Evolutionary conservation across 2,797 vertebrate species (phyloP).

Genomic region (Balearica regulorum): DNA sequence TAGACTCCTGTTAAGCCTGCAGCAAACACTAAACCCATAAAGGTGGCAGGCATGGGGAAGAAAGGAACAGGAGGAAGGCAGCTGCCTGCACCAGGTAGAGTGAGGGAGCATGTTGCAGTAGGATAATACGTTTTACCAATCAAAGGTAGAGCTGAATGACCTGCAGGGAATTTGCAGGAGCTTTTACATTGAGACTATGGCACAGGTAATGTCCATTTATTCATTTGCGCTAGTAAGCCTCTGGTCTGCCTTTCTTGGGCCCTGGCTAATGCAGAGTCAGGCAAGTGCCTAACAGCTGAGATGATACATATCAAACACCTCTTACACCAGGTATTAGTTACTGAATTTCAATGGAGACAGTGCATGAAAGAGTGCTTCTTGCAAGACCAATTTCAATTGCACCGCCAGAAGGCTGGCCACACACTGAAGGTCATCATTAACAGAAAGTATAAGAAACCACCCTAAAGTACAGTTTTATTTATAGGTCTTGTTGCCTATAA

Average conservation of each 20-base stretch:
- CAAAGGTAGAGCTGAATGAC: neutral
- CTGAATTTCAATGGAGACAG: neutral
- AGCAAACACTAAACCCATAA: neutral
- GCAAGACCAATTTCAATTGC: neutral
- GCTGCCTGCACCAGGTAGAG: neutral
- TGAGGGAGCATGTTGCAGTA: neutral
- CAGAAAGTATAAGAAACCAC: neutral
- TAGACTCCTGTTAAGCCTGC: neutral
- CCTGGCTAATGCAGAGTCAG: neutral
- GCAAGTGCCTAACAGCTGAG: neutral
- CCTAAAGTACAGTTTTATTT: neutral
- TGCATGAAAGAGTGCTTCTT: neutral
- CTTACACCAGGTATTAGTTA: neutral
- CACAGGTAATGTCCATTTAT: neutral
- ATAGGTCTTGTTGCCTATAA: neutral
- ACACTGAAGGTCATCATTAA: neutral
- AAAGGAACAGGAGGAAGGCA: neutral
- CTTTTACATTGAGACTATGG: neutral
- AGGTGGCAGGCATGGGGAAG: neutral
- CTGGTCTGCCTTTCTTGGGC: neutral
- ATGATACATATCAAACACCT: neutral
- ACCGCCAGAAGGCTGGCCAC: neutral
- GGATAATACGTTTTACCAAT: neutral
- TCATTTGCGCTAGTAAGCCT: neutral
- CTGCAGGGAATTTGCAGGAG: neutral